These are phyloP conservation scores for Sipha flava DNA, from an alignment of 1,140 invertebrate genomes.

Conservation along the genomic window DNA sequence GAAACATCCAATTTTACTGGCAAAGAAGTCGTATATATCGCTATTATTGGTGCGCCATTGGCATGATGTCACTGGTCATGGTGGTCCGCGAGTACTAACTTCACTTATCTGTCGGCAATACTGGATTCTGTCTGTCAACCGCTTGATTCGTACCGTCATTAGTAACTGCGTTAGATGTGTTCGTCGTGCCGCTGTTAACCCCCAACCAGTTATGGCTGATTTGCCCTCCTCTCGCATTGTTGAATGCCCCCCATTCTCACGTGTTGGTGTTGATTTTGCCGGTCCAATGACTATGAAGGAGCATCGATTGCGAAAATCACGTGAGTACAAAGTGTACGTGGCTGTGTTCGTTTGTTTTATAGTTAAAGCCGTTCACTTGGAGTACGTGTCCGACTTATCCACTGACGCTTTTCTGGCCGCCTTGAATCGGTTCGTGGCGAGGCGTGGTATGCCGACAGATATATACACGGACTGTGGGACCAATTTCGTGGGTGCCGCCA, in stretches of 20 bases:
- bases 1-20: neutral
- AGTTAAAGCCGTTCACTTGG: conserved; percentile 38
- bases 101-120: neutral
- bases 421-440: conserved; percentile 36
- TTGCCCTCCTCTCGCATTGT: neutral
- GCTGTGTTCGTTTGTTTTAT: conserved; percentile 37
- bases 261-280: conserved; percentile 43
- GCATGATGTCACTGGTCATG: neutral
- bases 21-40: neutral
- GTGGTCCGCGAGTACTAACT: neutral
- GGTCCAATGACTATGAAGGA: conserved; percentile 39
- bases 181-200: neutral
- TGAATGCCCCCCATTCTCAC: conserved; percentile 38
- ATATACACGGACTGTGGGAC: conserved; percentile 25
- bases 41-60: neutral
- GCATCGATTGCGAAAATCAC: neutral
- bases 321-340: neutral
- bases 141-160: neutral
- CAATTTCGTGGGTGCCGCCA: conserved; percentile 18
- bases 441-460: conserved; percentile 22
- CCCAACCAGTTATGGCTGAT: neutral
- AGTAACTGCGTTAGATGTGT: neutral
- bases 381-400: conserved; percentile 35
- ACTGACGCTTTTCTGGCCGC: conserved; percentile 35
- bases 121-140: neutral